Evolutionary conservation across 2,113 vertebrate species (phyloP).

Genomic region (Apaloderma vittatum): DNA sequence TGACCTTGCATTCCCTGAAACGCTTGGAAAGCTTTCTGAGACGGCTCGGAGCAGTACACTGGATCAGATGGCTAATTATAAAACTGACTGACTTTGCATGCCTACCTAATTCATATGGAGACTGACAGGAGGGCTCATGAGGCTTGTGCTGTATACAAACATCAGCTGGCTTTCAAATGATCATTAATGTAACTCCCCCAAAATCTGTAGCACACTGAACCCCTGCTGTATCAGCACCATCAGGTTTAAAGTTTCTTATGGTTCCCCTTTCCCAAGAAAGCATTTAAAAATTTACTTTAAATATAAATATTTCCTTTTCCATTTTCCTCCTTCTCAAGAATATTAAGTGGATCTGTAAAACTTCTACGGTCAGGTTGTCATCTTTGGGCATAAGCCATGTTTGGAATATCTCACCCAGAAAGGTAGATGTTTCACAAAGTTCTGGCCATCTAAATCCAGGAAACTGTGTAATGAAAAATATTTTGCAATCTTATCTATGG

Average conservation of each 20-base stretch:
- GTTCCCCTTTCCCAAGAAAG: not conserved
- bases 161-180: slow-evolving; percentile 4
- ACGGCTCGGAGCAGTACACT: not conserved
- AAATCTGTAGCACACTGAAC: not conserved
- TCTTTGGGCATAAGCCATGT: not conserved
- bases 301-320: not conserved
- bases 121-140: not conserved
- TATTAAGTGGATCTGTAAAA: not conserved
- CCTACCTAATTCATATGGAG: not conserved
- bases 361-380: not conserved
- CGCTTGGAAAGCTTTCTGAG: slow-evolving; percentile 24
- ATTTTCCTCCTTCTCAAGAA: not conserved
- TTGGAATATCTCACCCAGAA: not conserved
- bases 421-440: not conserved
- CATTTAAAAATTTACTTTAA: not conserved
- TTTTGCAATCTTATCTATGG: not conserved
- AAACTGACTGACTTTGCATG: not conserved
- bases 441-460: not conserved
- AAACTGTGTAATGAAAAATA: not conserved
- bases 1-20: slow-evolving; percentile 7
- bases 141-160: not conserved
- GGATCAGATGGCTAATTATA: slow-evolving; percentile 33
- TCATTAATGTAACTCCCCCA: not conserved
- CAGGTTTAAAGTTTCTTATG: not conserved
- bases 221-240: not conserved